Percentiles rank a stretch among this genome's conserved stretches.
Conservation (phyloP, 1,140 invertebrate species). For the Cryptotermes secundus region DNA sequence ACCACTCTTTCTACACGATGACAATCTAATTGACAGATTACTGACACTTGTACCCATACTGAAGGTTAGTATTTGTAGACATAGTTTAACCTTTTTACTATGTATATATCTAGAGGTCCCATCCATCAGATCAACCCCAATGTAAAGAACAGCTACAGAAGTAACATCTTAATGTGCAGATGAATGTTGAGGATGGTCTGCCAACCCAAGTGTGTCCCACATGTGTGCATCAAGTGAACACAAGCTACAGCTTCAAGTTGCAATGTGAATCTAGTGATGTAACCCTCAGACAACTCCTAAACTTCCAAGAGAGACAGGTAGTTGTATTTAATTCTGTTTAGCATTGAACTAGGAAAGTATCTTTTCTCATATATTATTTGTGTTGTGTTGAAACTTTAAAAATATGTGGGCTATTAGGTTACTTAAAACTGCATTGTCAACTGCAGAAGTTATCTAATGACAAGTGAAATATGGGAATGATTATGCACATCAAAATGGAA, state of each 20-base stretch:
- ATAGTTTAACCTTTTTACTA: no score
- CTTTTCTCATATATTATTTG: no score
- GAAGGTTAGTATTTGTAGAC: neutral
- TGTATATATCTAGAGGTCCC: no score
- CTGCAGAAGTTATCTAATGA: no score
- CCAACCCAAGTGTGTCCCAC: slow-evolving; percentile 69
- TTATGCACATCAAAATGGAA: no score
- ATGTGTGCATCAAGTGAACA: slow-evolving; percentile 69
- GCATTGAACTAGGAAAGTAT: no score
- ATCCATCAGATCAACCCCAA: no score
- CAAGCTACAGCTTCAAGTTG: slow-evolving; percentile 70
- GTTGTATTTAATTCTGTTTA: neutral
- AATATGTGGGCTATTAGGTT: no score
- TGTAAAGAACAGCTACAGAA: no score
- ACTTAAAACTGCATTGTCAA: no score
- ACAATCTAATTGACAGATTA: neutral
- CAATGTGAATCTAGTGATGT: slow-evolving; percentile 68
- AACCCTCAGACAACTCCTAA: slow-evolving; percentile 59
- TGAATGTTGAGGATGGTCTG: slow-evolving; percentile 64
- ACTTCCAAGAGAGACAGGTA: neutral
- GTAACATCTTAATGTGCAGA: slow-evolving; percentile 46
- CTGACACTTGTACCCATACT: neutral
- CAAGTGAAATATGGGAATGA: no score
- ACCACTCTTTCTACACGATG: neutral
- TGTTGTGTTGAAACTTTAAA: no score